Conservation (phyloP, 2,797 vertebrate species). For the Podarcis lilfordi region DNA sequence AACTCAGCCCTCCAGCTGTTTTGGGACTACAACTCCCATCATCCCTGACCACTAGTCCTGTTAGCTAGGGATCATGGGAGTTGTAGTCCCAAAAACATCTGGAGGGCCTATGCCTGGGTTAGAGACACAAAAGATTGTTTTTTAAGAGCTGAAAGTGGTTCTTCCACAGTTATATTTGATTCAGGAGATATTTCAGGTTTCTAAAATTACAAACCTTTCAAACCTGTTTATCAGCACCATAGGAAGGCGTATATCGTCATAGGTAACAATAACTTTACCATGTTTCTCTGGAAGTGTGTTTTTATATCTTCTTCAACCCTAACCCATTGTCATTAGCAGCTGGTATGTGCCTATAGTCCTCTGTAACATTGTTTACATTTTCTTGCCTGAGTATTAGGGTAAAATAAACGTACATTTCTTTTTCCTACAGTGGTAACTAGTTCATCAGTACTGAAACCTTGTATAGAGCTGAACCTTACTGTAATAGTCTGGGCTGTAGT, state of each 20-base stretch:
- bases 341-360: slow-evolving; percentile 65
- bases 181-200: neutral
- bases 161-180: neutral
- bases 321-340: slow-evolving; percentile 41
- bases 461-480: slow-evolving; percentile 54
- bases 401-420: slow-evolving; percentile 61
- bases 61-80: no score
- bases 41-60: no score
- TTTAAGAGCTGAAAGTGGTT: neutral
- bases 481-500: slow-evolving; percentile 39
- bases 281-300: neutral
- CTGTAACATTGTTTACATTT: slow-evolving; percentile 70
- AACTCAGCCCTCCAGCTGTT: no score
- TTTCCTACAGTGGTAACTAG: slow-evolving; percentile 53
- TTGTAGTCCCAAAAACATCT: no score
- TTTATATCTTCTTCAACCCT: neutral
- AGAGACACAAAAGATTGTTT: neutral
- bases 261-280: neutral
- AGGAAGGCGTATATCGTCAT: neutral
- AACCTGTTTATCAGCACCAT: neutral
- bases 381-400: slow-evolving; percentile 65
- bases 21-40: no score
- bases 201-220: neutral
- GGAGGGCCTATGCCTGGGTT: no score
- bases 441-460: slow-evolving; percentile 66